Percentiles rank a stretch among this genome's conserved stretches.
Conservation (phyloP, 2,888 invertebrate species). For the Pardosa pseudoannulata region DNA sequence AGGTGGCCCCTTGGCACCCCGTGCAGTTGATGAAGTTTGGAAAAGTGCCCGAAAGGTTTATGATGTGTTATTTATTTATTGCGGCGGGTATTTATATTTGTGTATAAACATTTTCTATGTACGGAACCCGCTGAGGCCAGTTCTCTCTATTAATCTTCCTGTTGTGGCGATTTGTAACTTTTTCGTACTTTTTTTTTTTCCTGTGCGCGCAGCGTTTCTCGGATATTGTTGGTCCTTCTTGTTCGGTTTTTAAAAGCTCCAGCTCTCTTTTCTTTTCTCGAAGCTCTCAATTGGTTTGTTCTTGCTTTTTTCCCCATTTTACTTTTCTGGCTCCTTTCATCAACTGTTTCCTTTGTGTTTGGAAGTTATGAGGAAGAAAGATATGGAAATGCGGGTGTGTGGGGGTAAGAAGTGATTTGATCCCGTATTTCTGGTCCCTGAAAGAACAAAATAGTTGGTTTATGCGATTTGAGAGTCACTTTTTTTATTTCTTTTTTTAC, state of each 20-base stretch:
- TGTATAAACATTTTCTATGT: conserved; percentile 36
- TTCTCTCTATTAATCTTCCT: conserved; percentile 51
- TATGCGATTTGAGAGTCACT: no score
- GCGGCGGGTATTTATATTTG: conserved; percentile 40
- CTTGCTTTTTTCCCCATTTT: not conserved
- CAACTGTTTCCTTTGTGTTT: not conserved
- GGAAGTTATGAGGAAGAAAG: not conserved
- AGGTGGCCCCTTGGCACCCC: conserved; percentile 64
- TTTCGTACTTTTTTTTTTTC: not conserved
- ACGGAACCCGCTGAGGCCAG: conserved; percentile 28
- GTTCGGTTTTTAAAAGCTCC: conserved; percentile 20
- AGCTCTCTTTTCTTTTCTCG: conserved; percentile 26
- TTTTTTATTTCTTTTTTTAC: not conserved
- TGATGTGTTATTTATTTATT: conserved; percentile 48
- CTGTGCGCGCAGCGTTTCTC: not conserved
- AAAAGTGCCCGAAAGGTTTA: conserved; percentile 45
- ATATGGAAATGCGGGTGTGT: no score
- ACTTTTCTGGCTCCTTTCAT: not conserved
- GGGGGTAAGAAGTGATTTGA: not conserved
- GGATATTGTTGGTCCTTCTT: not conserved
- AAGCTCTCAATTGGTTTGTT: conserved; percentile 27
- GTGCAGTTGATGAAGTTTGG: conserved; percentile 63
- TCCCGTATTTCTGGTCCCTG: not conserved
- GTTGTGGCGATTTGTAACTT: conserved; percentile 47
- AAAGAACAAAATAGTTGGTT: not conserved